Base-by-base conservation (phyloP, 1,140 invertebrate genomes). In the Chlorops oryzae region DNA sequence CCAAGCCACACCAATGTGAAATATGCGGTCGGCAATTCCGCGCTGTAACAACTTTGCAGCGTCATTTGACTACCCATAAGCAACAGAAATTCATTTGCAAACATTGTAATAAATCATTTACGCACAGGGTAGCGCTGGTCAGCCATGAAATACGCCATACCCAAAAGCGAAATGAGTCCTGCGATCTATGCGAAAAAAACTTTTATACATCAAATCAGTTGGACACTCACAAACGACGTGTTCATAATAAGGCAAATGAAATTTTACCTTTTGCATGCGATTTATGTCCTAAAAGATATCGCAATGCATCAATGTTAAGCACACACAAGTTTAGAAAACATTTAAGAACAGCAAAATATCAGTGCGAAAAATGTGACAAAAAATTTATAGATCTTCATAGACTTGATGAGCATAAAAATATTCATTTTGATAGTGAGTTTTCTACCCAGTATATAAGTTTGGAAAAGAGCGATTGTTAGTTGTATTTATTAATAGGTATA, bases 1-100 rank as follows among this genome's bases (percentile, higher is more conserved):
- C 78, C 52, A 82, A 78, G 72, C 82, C 75, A 40, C 81, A 74
- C 59, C 80, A 76, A 54, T 81, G 80, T 56, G 74, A 79, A 39
- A 67, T 77, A 25, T 82, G 81, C 57, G 78, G 77, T n/a, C 79
- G 74, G 21, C 71, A 72, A 17, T 76, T 59, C 50, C 52, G 58
- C 12, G 58, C 58, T n/a, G 43, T 53, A 2, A 55, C 56, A 18
- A 59, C 58, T 5, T 40, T 59, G 3, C 47, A 43, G 25, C 58
- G 58, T 0, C 56, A 59, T n/a, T 17, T 52, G 18, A 56, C 44
- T n/a, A 59, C 58, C 2, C 58, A 59, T 12, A 32, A 54, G 7
- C 20, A 51, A 20, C 4, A 53, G 21, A 27, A 17, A n/a, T 45
- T 56, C 34, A 42, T 35, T 5, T 59, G 58, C 18, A 24, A 58